phyloP scores from a whole-genome alignment of 2,888 invertebrate genomes.

The Lycophotia porphyrea region DNA sequence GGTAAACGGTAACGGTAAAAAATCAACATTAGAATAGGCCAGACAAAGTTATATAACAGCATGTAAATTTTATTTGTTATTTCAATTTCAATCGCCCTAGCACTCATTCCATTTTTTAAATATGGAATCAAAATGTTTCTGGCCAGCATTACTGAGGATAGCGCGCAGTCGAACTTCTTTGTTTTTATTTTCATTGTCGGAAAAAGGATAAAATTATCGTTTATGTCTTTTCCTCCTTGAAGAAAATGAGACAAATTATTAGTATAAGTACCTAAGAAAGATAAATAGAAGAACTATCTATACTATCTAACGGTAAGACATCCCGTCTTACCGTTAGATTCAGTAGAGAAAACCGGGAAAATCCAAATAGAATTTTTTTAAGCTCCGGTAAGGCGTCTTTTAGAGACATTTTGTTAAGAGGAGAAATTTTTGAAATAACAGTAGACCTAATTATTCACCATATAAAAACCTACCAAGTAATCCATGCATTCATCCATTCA shows the following conservation, averaged over 20 bases:
- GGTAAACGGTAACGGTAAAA: background rate
- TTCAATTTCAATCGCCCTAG: background rate
- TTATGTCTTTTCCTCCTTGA: background rate
- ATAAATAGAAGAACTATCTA: too few species aligned
- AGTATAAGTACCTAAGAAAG: background rate
- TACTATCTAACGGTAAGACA: too few species aligned
- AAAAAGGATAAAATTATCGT: too few species aligned
- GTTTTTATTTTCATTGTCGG: background rate
- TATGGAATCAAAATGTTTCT: background rate
- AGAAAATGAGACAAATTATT: background rate
- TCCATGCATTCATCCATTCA: too few species aligned
- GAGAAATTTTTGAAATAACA: background rate
- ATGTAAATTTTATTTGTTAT: background rate
- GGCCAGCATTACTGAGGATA: background rate
- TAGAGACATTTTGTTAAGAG: background rate
- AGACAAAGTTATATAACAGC: background rate
- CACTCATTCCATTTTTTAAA: background rate
- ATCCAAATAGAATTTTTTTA: background rate
- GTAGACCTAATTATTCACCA: background rate
- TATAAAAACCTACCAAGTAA: background rate
- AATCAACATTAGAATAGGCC: background rate
- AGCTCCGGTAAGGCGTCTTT: background rate
- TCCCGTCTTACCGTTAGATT: too few species aligned
- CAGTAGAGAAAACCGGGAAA: background rate
- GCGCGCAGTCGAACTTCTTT: background rate